Base-by-base conservation (phyloP, 2,113 vertebrate genomes). In the Tetrao urogallus region DNA sequence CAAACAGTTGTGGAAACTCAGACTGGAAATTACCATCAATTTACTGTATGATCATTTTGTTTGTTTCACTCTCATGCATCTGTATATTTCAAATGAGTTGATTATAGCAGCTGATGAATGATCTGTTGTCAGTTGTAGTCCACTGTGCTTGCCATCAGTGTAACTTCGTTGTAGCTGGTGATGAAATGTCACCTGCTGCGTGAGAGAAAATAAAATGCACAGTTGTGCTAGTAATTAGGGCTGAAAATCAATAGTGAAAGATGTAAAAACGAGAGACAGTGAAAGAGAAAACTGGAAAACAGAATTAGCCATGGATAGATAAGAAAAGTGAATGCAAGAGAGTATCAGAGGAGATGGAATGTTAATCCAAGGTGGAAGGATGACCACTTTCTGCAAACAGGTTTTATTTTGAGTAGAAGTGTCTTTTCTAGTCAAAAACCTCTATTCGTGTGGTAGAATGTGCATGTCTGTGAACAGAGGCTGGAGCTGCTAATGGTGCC, bases 171-270 rank as follows among this genome's bases (percentile, higher is more conserved):
- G 70, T 76, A 94, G 82, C 88, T 54, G 42, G 66, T 86, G 88
- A 90, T 93, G 92, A 95, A 96, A 97, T 93, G 90, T 94, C 61
- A 77, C 93, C 91, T 90, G 88, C 93, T 93, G 86, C 72, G 90
- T 76, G 83, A 79, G 47, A 91, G 90, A 94, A 97, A 95, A 94
- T 91, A 94, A 94, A 94, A 94, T 86, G 90, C 91, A 86, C 73
- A 90, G 90, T 94, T 95, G 92, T 84, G 38, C 77, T 78, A 69
- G 88, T 95, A 93, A 93, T 95, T 95, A 95, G 80, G 73, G 66
- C 70, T 78, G 88, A 86, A 97, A 97, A 96, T 94, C 95, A 92
- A 94, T 94, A 88, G 43, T 65, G 88, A 93, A 94, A 95, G 76
- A 88, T 93, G 79, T 92, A 56, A 93, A 95, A 94, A 90, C 88